Base-by-base conservation (phyloP, 1,140 invertebrate genomes). In the Leptonema lineaticorne region DNA sequence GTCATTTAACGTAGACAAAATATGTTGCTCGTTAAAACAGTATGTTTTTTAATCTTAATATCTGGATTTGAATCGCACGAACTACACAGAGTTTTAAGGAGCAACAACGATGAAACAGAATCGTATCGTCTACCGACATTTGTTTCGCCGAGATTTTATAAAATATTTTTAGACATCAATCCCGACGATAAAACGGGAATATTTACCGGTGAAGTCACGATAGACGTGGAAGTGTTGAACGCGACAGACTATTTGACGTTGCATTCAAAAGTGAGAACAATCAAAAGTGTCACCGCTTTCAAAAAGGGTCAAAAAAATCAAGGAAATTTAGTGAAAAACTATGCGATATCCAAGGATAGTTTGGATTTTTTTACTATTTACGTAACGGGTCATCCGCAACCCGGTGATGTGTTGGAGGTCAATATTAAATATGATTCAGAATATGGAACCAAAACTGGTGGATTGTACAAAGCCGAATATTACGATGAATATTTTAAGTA, bases 121-220 rank as follows among this genome's bases (percentile, higher is more conserved):
- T 24, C 71, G 7, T 82, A 87, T 67, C 82, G 87, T 0, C 81
- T 93, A 5, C 86, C 89, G 0, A 76, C 72, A 2, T 74, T 82
- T 30, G 83, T 86, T 0, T 72, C 77, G 16, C 90, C 90, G 0
- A 74, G 85, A 14, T 83, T 85, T 73, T 91, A 92, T 75, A 84
- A 89, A 33, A 78, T 91, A 9, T 81, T 81, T 26, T 81, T 91
- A 0, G 82, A 83, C 74, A 85, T 87, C 1, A 81, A 89, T 68
- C 81, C 90, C 11, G 79, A n/a, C n/a, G n/a, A 82, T 60, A 75
- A 79, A 28, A 80, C 78, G 0, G 76, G 77, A 1, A 78, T 74
- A 22, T 90, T 89, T 76, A 77, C 69, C 41, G 89, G 89, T 24
- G 78, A 78, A 28, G 87, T 88, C 1, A 79, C 76, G 16, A 89